These are phyloP conservation scores for Gadus chalcogrammus DNA, from an alignment of 2,113 vertebrate genomes.

Conservation along the genomic window DNA sequence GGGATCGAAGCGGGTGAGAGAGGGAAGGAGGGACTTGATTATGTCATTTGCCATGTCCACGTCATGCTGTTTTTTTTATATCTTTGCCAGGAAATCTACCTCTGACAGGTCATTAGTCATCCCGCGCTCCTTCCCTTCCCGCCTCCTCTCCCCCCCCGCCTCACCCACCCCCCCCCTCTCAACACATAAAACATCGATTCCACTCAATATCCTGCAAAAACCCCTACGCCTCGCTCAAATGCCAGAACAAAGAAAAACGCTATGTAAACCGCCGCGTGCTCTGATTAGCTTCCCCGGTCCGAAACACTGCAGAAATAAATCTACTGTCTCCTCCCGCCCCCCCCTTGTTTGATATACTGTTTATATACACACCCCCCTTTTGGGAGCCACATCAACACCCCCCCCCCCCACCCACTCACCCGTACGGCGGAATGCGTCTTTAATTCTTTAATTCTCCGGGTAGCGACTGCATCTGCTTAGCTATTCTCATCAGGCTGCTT, in stretches of 20 bases:
- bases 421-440: constrained; percentile 17
- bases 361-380: constrained; percentile 34
- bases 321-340: constrained; percentile 58
- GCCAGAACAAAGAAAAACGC: constrained; percentile 66
- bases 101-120: constrained; percentile 72
- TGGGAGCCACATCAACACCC: constrained; percentile 33
- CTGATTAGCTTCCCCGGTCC: constrained; percentile 63
- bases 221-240: constrained; percentile 57
- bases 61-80: constrained; percentile 66
- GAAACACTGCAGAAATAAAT: constrained; percentile 61
- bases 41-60: constrained; percentile 71
- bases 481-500: constrained; percentile 68
- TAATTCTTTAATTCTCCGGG: constrained; percentile 32
- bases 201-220: constrained; percentile 64
- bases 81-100: constrained; percentile 73
- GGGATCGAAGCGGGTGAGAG: constrained; percentile 31
- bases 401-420: constrained; percentile 37
- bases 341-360: not conserved
- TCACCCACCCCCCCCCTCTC: constrained; percentile 31
- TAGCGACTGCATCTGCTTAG: constrained; percentile 58
- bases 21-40: constrained; percentile 61
- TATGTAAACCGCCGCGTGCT: constrained; percentile 62
- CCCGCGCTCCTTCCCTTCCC: constrained; percentile 41
- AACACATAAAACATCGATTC: constrained; percentile 70
- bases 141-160: constrained; percentile 31